Evolutionary conservation across 2,888 invertebrate species (phyloP).

Genomic region (Plagiodera versicolora): DNA sequence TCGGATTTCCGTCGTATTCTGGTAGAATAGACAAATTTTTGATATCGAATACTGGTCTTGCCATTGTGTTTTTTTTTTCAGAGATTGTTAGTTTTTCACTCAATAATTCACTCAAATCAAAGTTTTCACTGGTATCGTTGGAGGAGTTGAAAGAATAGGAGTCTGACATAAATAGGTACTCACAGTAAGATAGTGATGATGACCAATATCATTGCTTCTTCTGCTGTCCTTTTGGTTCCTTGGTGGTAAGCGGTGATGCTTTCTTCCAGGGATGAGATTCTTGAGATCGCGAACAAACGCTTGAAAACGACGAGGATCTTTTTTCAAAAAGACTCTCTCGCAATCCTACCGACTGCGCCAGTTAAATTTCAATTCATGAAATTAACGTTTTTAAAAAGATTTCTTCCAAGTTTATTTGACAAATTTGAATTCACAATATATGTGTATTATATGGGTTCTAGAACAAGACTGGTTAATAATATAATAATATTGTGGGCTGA

Average conservation of each 20-base stretch:
- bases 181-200: background rate
- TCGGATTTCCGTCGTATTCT: constrained; percentile 17
- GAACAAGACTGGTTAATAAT: too few relatives aligned
- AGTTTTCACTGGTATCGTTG: background rate
- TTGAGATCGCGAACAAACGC: constrained; percentile 1
- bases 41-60: constrained; percentile 10
- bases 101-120: background rate
- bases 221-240: constrained; percentile 6
- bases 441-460: too few relatives aligned
- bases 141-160: background rate
- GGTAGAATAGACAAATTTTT: constrained; percentile 14
- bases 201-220: background rate
- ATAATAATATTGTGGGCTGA: too few relatives aligned
- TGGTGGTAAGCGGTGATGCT: background rate
- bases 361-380: background rate
- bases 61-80: background rate
- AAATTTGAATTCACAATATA: too few relatives aligned
- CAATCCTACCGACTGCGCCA: constrained; percentile 3
- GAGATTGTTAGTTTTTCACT: background rate
- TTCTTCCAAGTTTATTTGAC: too few relatives aligned
- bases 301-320: constrained; percentile 6
- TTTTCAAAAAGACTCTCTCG: background rate
- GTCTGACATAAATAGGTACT: constrained; percentile 1
- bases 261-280: background rate
- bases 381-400: background rate